A percentile compares a stretch with the other conserved stretches of the same genome.
Evolutionary conservation across 2,113 vertebrate species (phyloP).

Genomic region (Cheilinus undulatus): DNA sequence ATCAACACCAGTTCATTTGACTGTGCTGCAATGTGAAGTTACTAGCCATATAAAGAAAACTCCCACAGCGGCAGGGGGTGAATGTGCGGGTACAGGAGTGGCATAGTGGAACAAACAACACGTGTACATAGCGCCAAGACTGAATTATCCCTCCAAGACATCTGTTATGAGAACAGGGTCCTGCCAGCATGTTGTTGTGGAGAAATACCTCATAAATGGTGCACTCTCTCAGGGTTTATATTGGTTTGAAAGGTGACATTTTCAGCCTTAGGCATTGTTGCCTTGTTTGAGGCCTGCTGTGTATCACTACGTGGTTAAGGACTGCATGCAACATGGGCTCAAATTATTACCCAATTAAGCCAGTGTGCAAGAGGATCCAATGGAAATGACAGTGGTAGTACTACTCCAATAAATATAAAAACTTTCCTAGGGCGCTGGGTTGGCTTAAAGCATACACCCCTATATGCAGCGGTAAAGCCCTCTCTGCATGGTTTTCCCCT

Average conservation of each 20-base stretch:
- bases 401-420: constrained; percentile 40
- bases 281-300: constrained; percentile 64
- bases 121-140: constrained; percentile 31
- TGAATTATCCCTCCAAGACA: constrained; percentile 54
- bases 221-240: constrained; percentile 31
- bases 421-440: neutral
- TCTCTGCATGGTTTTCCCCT: too few species aligned
- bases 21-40: constrained; percentile 49
- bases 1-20: constrained; percentile 67
- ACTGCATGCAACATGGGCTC: constrained; percentile 57
- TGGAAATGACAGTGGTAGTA: constrained; percentile 39
- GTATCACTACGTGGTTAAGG: constrained; percentile 47
- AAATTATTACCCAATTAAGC: constrained; percentile 67
- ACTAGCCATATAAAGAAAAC: constrained; percentile 64
- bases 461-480: too few species aligned
- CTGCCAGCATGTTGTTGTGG: constrained; percentile 38
- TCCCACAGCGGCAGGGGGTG: constrained; percentile 37
- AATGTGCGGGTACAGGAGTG: constrained; percentile 35
- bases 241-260: constrained; percentile 63
- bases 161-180: constrained; percentile 55
- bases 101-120: constrained; percentile 54
- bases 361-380: constrained; percentile 36
- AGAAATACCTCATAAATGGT: constrained; percentile 48
- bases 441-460: too few species aligned
- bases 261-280: constrained; percentile 40